Evolutionary conservation across 2,113 vertebrate species (phyloP).

Genomic region (Chinchilla lanigera): DNA sequence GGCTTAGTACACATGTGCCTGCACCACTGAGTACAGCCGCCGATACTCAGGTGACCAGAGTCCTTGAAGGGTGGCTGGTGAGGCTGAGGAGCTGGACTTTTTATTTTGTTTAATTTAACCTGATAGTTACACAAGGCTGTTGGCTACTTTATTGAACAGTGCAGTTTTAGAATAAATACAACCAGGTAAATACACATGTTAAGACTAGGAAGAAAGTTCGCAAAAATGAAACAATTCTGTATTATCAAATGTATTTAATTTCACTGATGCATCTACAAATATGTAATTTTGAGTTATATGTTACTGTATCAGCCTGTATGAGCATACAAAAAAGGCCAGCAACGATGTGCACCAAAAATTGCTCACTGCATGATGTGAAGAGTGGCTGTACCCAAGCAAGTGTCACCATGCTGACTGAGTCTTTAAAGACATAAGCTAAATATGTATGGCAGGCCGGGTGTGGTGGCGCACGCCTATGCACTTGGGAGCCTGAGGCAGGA

Average conservation of each 20-base stretch:
- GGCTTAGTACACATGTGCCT: neutral
- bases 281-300: neutral
- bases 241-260: neutral
- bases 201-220: constrained; percentile 18
- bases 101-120: neutral
- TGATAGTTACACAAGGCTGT: neutral
- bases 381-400: neutral
- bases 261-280: neutral
- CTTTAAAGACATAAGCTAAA: constrained; percentile 36
- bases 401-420: neutral
- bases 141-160: neutral
- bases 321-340: neutral
- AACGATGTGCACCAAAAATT: neutral
- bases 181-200: neutral
- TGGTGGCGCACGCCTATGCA: too few relatives aligned
- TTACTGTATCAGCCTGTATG: neutral
- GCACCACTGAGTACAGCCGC: neutral
- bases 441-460: neutral
- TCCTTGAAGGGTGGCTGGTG: neutral
- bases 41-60: neutral
- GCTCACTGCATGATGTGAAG: neutral
- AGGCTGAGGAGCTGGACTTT: neutral
- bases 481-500: too few relatives aligned
- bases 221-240: constrained; percentile 9
- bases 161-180: constrained; percentile 5